A percentile compares a stretch with the other conserved stretches of the same genome.
Evolutionary conservation across 2,888 invertebrate species (phyloP).

Genomic region (Siphlonurus alternatus): DNA sequence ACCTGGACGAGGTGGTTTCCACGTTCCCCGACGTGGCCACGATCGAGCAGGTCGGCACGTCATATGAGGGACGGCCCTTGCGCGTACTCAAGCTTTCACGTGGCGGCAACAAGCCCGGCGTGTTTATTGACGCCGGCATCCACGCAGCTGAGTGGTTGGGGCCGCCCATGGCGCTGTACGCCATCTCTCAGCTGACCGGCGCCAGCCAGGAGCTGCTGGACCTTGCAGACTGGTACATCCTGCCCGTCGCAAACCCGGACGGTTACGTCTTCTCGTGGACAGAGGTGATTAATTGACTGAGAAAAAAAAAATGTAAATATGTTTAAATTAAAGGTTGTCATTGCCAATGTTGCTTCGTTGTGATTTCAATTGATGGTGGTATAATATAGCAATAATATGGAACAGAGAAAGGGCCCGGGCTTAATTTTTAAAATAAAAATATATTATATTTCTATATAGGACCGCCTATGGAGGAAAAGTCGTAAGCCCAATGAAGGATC

Average conservation of each 20-base stretch:
- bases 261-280: neutral
- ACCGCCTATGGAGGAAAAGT: conserved; percentile 31
- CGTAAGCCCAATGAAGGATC: conserved; percentile 15
- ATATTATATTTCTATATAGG: conserved; percentile 12
- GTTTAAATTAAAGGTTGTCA: neutral
- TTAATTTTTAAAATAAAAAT: no score
- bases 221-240: neutral
- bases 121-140: neutral
- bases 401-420: no score
- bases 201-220: neutral
- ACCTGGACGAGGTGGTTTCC: neutral
- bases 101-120: neutral
- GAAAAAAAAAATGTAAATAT: no score
- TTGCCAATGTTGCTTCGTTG: no score
- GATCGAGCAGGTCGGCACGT: neutral
- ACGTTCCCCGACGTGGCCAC: neutral
- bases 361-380: no score
- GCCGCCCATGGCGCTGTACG: neutral
- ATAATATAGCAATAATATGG: no score
- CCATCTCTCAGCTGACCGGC: neutral
- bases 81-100: neutral
- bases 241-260: neutral
- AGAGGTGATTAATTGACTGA: neutral
- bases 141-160: conserved; percentile 1
- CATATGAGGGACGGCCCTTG: neutral